These are phyloP conservation scores for Strigamia maritima DNA, from an alignment of 2,888 invertebrate species.

Conservation along the genomic window DNA sequence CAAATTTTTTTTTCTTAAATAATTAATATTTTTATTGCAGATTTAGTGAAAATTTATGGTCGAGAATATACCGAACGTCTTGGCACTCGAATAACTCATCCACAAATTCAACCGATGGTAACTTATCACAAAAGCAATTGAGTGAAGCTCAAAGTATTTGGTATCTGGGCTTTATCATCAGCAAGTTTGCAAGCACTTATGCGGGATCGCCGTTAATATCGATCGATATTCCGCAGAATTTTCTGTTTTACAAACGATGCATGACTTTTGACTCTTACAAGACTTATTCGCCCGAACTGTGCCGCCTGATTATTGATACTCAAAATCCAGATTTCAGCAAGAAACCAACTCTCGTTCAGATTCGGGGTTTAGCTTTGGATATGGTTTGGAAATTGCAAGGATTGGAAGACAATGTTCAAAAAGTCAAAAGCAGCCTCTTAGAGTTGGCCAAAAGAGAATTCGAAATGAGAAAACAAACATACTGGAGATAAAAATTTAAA, in stretches of 20 bases:
- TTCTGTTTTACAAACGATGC: constrained; percentile 24
- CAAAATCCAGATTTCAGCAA: constrained; percentile 36
- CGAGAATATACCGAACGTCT: background rate
- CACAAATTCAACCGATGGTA: background rate
- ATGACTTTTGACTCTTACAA: background rate
- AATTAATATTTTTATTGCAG: background rate
- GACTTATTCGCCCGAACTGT: constrained; percentile 30
- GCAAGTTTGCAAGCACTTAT: constrained; percentile 34
- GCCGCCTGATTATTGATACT: constrained; percentile 25
- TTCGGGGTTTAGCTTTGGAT: background rate
- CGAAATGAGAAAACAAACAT: background rate
- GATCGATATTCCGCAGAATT: constrained; percentile 35
- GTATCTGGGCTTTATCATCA: constrained; percentile 34
- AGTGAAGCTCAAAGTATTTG: constrained; percentile 37
- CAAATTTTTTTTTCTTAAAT: background rate
- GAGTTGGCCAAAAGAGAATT: constrained; percentile 33
- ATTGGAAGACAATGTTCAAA: background rate
- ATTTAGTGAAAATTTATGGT: constrained; percentile 18
- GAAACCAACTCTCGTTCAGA: background rate
- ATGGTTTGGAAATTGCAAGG: constrained; percentile 26
- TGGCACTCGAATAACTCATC: constrained; percentile 8
- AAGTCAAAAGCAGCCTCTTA: background rate
- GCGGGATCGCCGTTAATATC: constrained; percentile 29
- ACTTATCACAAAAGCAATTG: background rate
- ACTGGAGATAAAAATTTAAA: constrained; percentile 23